Evolutionary conservation across 1,140 invertebrate species (phyloP).

Genomic region (Globodera rostochiensis): DNA sequence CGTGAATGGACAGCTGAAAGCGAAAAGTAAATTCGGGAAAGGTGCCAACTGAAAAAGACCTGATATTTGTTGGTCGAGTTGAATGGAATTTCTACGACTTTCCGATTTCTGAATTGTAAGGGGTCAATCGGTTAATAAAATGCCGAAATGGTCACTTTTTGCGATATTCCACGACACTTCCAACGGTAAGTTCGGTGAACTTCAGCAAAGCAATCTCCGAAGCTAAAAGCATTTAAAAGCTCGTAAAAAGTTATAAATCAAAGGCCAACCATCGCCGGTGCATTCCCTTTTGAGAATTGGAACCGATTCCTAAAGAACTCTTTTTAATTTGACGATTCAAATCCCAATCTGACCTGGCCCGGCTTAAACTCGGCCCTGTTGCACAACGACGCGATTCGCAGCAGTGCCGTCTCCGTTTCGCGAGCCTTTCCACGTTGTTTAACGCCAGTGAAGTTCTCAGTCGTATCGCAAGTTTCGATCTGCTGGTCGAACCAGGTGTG

Average conservation of each 20-base stretch:
- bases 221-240: neutral
- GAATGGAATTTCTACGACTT: constrained; percentile 96
- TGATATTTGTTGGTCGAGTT: constrained; percentile 99
- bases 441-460: constrained; percentile 69
- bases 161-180: constrained; percentile 68
- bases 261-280: constrained; percentile 64
- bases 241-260: neutral
- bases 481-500: constrained; percentile 72
- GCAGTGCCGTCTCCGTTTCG: constrained; percentile 61
- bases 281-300: constrained; percentile 65
- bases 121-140: constrained; percentile 31
- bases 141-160: neutral
- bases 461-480: constrained; percentile 70
- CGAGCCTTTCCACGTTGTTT: constrained; percentile 18
- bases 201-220: constrained; percentile 68
- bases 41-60: constrained; percentile 31
- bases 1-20: constrained; percentile 88
- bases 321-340: neutral
- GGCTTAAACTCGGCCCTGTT: constrained; percentile 70
- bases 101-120: constrained; percentile 78
- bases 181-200: constrained; percentile 66
- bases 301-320: constrained; percentile 65
- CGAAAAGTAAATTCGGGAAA: neutral
- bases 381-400: constrained; percentile 69
- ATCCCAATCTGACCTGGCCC: constrained; percentile 61